These are phyloP conservation scores for Euura saliciscinereae DNA, from an alignment of 1,140 invertebrate genomes.

Conservation along the genomic window DNA sequence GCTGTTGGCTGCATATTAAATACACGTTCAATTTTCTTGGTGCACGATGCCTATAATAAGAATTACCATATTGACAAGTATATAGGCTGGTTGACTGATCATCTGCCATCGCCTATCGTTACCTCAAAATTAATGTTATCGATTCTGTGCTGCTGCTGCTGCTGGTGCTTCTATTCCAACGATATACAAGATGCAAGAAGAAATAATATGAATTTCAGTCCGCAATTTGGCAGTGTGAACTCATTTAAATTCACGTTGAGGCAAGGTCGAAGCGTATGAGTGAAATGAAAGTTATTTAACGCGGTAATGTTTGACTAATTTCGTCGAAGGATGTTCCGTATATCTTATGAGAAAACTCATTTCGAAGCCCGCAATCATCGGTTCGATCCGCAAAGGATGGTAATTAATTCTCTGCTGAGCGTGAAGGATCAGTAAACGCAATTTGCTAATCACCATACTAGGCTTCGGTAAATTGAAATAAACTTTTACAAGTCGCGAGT, in stretches of 20 bases:
- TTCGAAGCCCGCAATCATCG: too few relatives aligned
- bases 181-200: not conserved
- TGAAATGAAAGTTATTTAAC: too few relatives aligned
- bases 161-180: too few relatives aligned
- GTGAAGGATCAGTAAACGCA: too few relatives aligned
- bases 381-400: too few relatives aligned
- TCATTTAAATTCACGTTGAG: too few relatives aligned
- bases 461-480: not conserved
- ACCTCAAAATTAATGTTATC: conserved; percentile 6
- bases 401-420: too few relatives aligned
- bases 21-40: not conserved
- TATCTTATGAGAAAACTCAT: too few relatives aligned
- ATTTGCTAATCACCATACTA: not conserved
- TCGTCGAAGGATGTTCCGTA: too few relatives aligned
- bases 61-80: not conserved
- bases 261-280: too few relatives aligned
- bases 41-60: not conserved
- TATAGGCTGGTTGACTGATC: not conserved
- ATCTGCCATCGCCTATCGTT: not conserved
- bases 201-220: not conserved
- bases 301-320: too few relatives aligned
- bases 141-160: not conserved
- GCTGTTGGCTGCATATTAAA: not conserved
- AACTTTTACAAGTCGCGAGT: not conserved
- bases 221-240: too few relatives aligned